Evolutionary conservation across 2,888 invertebrate species (phyloP).

Genomic region (Drosophila greeni): DNA sequence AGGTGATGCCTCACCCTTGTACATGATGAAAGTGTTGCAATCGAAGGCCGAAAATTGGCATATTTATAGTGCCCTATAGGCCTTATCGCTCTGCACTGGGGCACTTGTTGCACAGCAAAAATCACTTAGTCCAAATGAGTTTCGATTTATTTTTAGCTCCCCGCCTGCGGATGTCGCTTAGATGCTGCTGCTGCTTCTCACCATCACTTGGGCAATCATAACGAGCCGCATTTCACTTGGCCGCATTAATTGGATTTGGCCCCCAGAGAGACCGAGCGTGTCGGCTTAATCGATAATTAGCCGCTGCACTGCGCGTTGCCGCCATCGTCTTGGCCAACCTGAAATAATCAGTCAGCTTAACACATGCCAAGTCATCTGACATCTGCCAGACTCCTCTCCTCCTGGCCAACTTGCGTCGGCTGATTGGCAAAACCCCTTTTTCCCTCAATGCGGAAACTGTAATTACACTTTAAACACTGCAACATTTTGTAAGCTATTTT

Average conservation of each 20-base stretch:
- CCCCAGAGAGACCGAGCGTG: constrained; percentile 48
- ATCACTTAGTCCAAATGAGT: constrained; percentile 63
- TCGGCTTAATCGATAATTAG: constrained; percentile 69
- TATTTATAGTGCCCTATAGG: constrained; percentile 56
- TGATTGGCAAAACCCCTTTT: constrained; percentile 35
- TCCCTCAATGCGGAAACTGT: constrained; percentile 65
- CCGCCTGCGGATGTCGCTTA: constrained; percentile 4
- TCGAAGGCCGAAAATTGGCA: constrained; percentile 30
- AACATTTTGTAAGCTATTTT: constrained; percentile 69
- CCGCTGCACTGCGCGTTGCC: constrained; percentile 32
- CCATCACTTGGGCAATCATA: constrained; percentile 39
- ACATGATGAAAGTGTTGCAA: constrained; percentile 63
- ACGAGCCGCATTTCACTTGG: constrained; percentile 42
- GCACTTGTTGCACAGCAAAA: constrained; percentile 55
- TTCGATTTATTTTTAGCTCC: constrained; percentile 53
- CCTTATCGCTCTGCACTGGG: constrained; percentile 45
- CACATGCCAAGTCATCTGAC: constrained; percentile 51
- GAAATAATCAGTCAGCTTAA: constrained; percentile 37
- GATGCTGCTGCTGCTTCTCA: neutral
- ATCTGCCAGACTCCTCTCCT: constrained; percentile 7
- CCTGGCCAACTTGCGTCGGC: constrained; percentile 21
- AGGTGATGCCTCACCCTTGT: constrained; percentile 51
- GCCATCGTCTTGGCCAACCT: constrained; percentile 49
- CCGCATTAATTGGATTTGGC: constrained; percentile 55
- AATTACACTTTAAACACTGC: constrained; percentile 58